Evolutionary conservation across 2,888 invertebrate species (phyloP).

Genomic region (Eupithecia inturbata): DNA sequence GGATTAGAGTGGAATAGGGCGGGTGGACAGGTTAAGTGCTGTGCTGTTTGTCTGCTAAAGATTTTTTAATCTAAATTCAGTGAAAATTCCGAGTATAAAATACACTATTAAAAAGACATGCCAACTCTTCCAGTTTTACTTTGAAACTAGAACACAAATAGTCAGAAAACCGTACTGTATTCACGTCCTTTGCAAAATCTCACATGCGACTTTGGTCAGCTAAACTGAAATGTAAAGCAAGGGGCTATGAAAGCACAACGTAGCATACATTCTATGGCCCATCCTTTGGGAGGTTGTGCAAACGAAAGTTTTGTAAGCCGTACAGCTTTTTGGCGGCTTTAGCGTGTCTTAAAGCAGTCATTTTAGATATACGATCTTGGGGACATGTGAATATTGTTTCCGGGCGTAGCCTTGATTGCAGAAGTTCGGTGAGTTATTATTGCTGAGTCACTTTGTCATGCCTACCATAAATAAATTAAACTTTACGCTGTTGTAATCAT

Average conservation of each 20-base stretch:
- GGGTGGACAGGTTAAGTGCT: background rate
- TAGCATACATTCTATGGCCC: constrained; percentile 14
- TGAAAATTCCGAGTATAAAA: background rate
- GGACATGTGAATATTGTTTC: constrained; percentile 31
- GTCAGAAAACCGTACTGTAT: background rate
- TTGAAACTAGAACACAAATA: constrained; percentile 4
- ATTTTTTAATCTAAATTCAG: background rate
- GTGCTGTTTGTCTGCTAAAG: background rate
- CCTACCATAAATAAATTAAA: background rate
- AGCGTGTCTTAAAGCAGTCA: constrained; percentile 33
- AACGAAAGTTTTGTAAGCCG: constrained; percentile 40
- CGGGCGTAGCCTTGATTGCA: constrained; percentile 2
- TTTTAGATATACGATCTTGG: constrained; percentile 34
- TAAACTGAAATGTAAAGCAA: constrained; percentile 20
- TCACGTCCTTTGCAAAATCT: constrained; percentile 12
- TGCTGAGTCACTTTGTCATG: background rate
- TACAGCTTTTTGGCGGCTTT: constrained; percentile 37
- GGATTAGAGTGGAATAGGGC: too few relatives aligned
- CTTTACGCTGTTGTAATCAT: background rate
- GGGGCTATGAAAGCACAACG: constrained; percentile 13
- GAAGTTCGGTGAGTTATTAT: constrained; percentile 5
- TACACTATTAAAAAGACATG: background rate
- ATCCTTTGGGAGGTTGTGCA: constrained; percentile 37
- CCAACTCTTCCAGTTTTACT: background rate
- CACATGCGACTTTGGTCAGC: constrained; percentile 21